Evolutionary conservation across 1,140 invertebrate species (phyloP).

Genomic region (Brachionus koreanus): DNA sequence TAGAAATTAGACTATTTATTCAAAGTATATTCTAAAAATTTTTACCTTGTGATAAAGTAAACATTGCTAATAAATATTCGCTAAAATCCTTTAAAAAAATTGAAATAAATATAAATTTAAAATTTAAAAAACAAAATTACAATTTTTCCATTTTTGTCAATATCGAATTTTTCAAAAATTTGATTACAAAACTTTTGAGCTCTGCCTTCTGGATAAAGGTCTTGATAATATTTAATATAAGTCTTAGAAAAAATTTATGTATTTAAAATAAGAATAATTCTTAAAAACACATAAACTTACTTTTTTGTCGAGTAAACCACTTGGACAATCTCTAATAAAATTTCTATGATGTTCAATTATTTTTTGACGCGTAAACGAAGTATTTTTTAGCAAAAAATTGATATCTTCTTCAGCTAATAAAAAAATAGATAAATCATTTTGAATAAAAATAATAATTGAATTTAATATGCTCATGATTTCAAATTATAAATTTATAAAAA

Average conservation of each 20-base stretch:
- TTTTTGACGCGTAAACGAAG: background rate
- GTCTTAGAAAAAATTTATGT: background rate
- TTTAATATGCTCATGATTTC: background rate
- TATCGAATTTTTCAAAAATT: slow-evolving; percentile 41
- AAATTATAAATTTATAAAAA: too few species aligned
- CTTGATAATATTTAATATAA: slow-evolving; percentile 12
- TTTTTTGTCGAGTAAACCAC: slow-evolving; percentile 6
- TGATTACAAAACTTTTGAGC: slow-evolving; percentile 7
- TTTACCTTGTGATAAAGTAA: background rate
- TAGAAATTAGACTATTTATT: background rate
- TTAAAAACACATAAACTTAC: background rate
- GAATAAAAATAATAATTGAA: background rate
- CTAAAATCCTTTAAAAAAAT: slow-evolving; percentile 21
- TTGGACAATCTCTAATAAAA: slow-evolving; percentile 27
- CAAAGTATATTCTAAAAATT: background rate
- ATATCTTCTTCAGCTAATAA: background rate
- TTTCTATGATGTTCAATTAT: background rate
- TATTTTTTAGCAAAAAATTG: background rate
- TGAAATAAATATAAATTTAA: background rate
- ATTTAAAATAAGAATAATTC: background rate
- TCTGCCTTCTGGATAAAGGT: slow-evolving; percentile 13
- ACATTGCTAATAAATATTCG: slow-evolving; percentile 30
- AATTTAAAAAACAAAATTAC: background rate
- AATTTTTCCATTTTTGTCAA: slow-evolving; percentile 39
- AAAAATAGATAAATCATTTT: background rate